A percentile compares a stretch with the other conserved stretches of the same genome.
These are phyloP conservation scores for Kradibia gibbosae DNA, from an alignment of 1,140 invertebrate species.

Conservation along the genomic window DNA sequence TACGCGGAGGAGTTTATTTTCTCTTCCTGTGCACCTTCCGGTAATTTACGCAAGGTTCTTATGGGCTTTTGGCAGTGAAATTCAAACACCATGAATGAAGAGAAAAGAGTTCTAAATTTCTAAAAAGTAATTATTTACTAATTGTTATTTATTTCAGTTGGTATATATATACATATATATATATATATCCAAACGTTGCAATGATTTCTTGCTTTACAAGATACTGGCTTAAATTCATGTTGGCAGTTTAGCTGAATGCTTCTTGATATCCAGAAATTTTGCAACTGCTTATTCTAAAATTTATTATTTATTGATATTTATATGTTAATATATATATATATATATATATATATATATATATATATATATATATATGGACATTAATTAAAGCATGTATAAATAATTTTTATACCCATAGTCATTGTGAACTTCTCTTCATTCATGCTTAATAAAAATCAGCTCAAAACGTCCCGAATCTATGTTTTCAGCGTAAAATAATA, in stretches of 20 bases:
- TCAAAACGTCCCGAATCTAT: constrained; percentile 63
- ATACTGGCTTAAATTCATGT: constrained; percentile 13
- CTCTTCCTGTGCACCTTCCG: not conserved
- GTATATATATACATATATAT: not conserved
- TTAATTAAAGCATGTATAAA: not conserved
- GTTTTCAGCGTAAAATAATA: constrained; percentile 50
- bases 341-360: no score
- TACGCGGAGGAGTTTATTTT: not conserved
- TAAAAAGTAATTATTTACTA: not conserved
- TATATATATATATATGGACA: no score
- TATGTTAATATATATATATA: not conserved
- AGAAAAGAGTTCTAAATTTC: constrained; percentile 54
- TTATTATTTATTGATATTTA: not conserved
- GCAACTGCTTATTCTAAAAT: not conserved
- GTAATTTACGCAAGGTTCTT: constrained; percentile 54
- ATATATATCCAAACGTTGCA: not conserved
- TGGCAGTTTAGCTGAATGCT: constrained; percentile 42
- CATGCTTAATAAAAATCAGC: constrained; percentile 67
- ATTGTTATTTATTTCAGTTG: constrained; percentile 4
- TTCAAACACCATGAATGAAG: constrained; percentile 70
- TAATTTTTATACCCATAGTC: no score
- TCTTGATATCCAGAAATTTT: not conserved
- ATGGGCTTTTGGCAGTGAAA: constrained; percentile 72
- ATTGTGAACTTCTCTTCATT: constrained; percentile 63
- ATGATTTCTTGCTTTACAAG: constrained; percentile 10